Evolutionary conservation across 2,888 invertebrate genomes (phyloP), one percentile per base, ranked within the genome.

Genomic region (Tachystola acroxantha): DNA sequence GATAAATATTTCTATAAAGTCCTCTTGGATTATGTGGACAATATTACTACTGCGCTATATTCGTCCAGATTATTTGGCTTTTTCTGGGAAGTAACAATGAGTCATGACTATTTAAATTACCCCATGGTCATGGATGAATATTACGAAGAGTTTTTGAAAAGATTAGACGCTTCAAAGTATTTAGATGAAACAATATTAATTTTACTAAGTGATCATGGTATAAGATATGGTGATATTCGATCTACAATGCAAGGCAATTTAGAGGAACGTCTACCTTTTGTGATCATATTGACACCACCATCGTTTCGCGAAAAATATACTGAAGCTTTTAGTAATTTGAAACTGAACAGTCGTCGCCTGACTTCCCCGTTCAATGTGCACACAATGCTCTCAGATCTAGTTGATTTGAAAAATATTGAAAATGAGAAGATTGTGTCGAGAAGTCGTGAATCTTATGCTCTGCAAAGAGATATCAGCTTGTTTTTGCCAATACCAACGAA

Each of bases 191-290:
- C 93, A 0, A 86, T 90, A 7, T 42, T 92, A 10, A 68, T 95
- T 10, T 65, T 94, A 3, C 88, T 95, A 85, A 95, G 95, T 63
- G 96, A 96, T 62, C 96, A 96, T 57, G 96, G 96, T 0, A 89
- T 95, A 36, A 82, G 96, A 40, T 95, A 92, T 90, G 96, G 95
- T 1, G 80, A 79, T 2, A 93, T 94, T 45, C 88, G 95, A 3
- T 79, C 88, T 40, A 95, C 95, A 0, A 93, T 92, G 64, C 93
- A 95, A 68, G 94, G 94, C 0, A 86, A 90, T 60, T 86, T 95
- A 60, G 96, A 96, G 71, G 96, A 95, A 64, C 89, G 95, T 27
- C 85, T 95, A 36, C 96, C 96, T 0, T 91, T 94, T 46, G 76
- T 95, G 11, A 91, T 91, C 48, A 58, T 93, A 0, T 67, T 89